A percentile compares a stretch with the other conserved stretches of the same genome.
phyloP scores from a whole-genome alignment of 2,888 invertebrate species.

The Parnassius apollo region DNA sequence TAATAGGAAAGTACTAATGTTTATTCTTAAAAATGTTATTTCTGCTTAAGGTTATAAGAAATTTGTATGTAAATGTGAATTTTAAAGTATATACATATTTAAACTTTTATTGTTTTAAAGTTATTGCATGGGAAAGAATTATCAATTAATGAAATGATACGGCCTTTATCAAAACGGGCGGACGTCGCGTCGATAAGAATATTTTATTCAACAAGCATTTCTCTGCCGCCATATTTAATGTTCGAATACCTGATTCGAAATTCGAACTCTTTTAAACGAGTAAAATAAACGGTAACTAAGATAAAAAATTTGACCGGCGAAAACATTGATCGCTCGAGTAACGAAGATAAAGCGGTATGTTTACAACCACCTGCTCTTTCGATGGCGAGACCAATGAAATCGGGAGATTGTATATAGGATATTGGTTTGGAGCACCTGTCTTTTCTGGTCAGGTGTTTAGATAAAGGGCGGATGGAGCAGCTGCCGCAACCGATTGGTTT shows the following conservation, averaged over 20 bases:
- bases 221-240: background rate
- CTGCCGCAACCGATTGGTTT: conserved; percentile 28
- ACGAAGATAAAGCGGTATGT: conserved; percentile 34
- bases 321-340: conserved; percentile 25
- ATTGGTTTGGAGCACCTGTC: conserved; percentile 58
- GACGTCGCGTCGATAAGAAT: conserved; percentile 12
- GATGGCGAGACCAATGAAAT: conserved; percentile 28
- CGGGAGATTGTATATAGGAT: conserved; percentile 34
- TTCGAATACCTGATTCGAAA: conserved; percentile 5
- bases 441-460: conserved; percentile 55
- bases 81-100: no score
- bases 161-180: conserved; percentile 3
- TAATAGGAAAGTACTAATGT: no score
- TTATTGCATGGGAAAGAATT: conserved; percentile 7
- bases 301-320: conserved; percentile 22
- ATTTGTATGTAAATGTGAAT: no score
- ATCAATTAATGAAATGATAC: conserved; percentile 12
- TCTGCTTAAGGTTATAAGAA: no score
- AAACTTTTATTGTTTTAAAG: background rate
- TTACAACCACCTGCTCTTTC: conserved; percentile 35
- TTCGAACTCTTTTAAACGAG: conserved; percentile 19
- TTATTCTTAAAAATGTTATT: no score
- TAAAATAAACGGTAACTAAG: conserved; percentile 27
- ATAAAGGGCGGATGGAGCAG: conserved; percentile 37
- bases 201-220: conserved; percentile 12